These are phyloP conservation scores for Peromyscus aztecus DNA, from an alignment of 2,797 vertebrate species.

Conservation along the genomic window DNA sequence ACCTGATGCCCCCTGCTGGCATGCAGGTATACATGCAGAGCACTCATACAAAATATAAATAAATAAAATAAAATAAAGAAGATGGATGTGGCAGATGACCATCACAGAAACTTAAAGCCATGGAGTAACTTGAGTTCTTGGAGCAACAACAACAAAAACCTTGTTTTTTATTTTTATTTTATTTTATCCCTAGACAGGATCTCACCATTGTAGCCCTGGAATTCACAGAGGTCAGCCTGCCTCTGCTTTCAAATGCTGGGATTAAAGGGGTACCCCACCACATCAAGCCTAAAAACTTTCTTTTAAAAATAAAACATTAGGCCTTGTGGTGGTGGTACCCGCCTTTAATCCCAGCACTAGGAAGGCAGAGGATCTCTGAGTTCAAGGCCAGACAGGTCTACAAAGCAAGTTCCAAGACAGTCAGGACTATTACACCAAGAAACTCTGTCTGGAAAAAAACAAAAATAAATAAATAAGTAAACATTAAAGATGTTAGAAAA, in stretches of 20 bases:
- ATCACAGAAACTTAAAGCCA: neutral
- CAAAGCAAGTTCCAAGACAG: neutral
- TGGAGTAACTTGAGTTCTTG: neutral
- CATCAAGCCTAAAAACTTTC: neutral
- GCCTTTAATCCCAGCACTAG: neutral
- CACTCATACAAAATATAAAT: no score
- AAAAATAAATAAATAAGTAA: neutral
- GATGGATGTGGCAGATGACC: fast-evolving
- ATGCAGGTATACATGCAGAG: no score
- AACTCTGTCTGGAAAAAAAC: neutral
- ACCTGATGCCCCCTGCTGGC: no score
- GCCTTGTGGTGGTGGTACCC: neutral
- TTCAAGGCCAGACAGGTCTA: neutral
- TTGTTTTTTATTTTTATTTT: neutral
- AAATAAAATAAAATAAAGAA: no score
- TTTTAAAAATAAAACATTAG: neutral
- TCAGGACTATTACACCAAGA: neutral
- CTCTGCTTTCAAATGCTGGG: neutral
- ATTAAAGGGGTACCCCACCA: neutral
- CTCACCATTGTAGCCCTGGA: neutral
- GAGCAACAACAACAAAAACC: neutral
- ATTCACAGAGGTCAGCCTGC: neutral
- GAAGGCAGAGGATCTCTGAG: neutral
- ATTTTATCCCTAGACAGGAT: neutral
- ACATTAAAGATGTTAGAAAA: neutral